Percentiles rank a stretch among this genome's conserved stretches.
Evolutionary conservation across 2,797 vertebrate genomes (phyloP).

Genomic region (Luscinia luscinia): DNA sequence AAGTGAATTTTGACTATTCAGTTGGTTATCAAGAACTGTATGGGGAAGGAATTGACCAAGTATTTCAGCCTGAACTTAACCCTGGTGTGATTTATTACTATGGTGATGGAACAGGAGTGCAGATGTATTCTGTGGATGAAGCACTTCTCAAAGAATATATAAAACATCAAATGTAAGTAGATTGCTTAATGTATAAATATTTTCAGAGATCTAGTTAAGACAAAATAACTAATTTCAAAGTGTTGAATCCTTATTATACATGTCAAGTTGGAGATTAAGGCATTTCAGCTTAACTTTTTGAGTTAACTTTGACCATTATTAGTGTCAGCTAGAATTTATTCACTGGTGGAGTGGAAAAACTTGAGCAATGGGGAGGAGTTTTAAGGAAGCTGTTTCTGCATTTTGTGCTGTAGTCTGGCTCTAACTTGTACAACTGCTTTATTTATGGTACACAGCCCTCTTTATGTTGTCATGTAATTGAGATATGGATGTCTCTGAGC

Average conservation of each 20-base stretch:
- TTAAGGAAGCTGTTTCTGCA: slow-evolving; percentile 10
- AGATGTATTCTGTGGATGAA: slow-evolving; percentile 94
- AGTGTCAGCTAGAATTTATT: not conserved
- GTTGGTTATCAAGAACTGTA: slow-evolving; percentile 81
- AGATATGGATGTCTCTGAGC: slow-evolving; percentile 56
- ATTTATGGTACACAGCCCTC: slow-evolving; percentile 43
- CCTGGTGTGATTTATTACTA: slow-evolving; percentile 92
- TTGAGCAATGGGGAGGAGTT: not conserved
- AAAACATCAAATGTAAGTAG: slow-evolving; percentile 94
- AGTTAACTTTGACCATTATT: not conserved
- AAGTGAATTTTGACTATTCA: slow-evolving; percentile 88
- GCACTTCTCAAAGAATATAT: slow-evolving; percentile 94
- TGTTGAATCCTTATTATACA: not conserved
- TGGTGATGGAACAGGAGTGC: slow-evolving; percentile 86
- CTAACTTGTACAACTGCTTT: not conserved
- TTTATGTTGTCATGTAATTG: slow-evolving; percentile 54
- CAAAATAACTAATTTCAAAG: not conserved
- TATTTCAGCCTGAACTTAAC: slow-evolving; percentile 79
- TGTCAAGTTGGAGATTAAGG: not conserved
- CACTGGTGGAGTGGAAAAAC: not conserved
- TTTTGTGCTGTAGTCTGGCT: slow-evolving; percentile 46
- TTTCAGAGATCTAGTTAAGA: not conserved
- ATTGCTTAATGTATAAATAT: not conserved
- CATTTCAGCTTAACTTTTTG: not conserved
- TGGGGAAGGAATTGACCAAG: slow-evolving; percentile 74